Evolutionary conservation across 1,140 invertebrate genomes (phyloP).

Genomic region (Caenorhabditis briggsae): DNA sequence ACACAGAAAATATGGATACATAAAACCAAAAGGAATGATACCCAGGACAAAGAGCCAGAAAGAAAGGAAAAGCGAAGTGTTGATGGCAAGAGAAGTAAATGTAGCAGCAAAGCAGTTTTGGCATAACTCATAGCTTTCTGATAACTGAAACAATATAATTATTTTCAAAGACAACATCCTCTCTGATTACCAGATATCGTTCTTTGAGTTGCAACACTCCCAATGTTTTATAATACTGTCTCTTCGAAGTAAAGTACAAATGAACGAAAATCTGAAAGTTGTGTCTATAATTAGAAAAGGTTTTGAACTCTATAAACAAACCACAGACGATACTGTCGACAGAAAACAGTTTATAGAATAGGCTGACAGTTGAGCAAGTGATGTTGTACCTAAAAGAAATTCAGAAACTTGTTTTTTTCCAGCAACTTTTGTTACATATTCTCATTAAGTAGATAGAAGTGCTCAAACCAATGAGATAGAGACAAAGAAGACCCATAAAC

Average conservation of each 20-base stretch:
- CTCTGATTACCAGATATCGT: background rate
- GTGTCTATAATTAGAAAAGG: too few relatives aligned
- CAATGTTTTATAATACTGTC: background rate
- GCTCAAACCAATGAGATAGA: background rate
- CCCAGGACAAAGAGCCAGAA: slow-evolving; percentile 2
- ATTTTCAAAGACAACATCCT: background rate
- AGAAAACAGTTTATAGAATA: too few relatives aligned
- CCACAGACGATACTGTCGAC: too few relatives aligned
- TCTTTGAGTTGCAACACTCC: background rate
- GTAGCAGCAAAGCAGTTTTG: background rate
- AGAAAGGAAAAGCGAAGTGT: background rate
- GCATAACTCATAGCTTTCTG: slow-evolving; percentile 5
- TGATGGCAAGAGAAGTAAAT: background rate
- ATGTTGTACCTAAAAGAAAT: too few relatives aligned
- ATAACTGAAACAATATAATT: background rate
- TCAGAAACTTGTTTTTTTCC: too few relatives aligned
- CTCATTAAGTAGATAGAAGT: background rate
- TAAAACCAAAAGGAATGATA: background rate
- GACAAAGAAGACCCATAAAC: background rate
- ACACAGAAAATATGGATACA: slow-evolving; percentile 16
- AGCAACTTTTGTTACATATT: too few relatives aligned
- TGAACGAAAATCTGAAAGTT: background rate
- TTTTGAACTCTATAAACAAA: too few relatives aligned
- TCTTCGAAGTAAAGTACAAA: background rate
- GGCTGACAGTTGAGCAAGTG: too few relatives aligned